Conservation (phyloP, 2,888 invertebrate genomes). For the Lamellibrachia satsuma region DNA sequence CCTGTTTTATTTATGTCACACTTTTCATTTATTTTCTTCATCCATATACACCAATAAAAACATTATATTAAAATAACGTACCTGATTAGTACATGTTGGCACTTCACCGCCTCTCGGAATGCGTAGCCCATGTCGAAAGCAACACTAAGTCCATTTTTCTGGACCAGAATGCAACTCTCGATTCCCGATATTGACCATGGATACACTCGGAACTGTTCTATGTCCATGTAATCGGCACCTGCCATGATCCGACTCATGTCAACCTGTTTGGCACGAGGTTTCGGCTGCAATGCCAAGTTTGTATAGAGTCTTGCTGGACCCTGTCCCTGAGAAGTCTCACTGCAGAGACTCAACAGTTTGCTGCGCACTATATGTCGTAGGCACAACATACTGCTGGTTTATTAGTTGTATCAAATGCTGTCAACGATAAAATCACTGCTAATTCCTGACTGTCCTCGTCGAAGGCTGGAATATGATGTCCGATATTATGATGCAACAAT, state of each 20-base stretch:
- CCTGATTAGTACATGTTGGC: slow-evolving; percentile 52
- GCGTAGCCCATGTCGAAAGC: slow-evolving; percentile 53
- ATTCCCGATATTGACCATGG: slow-evolving; percentile 57
- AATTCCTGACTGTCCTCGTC: background rate
- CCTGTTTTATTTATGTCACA: too few relatives aligned
- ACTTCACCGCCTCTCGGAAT: slow-evolving; percentile 43
- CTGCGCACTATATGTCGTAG: background rate
- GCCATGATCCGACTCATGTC: background rate
- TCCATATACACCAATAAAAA: background rate
- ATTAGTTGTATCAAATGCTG: background rate
- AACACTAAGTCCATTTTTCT: slow-evolving; percentile 41
- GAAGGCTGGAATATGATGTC: background rate
- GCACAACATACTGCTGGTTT: background rate
- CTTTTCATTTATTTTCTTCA: background rate
- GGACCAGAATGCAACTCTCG: slow-evolving; percentile 54
- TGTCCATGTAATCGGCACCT: background rate
- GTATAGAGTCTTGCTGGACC: background rate
- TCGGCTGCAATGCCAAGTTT: background rate
- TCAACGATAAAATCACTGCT: background rate
- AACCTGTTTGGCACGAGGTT: background rate
- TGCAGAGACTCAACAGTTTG: background rate
- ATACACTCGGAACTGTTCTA: slow-evolving; percentile 29
- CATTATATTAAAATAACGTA: slow-evolving; percentile 30
- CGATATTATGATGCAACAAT: background rate
- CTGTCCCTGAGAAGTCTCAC: background rate